These are phyloP conservation scores for Trematomus loennbergii DNA, from an alignment of 2,113 vertebrate genomes.

Conservation along the genomic window DNA sequence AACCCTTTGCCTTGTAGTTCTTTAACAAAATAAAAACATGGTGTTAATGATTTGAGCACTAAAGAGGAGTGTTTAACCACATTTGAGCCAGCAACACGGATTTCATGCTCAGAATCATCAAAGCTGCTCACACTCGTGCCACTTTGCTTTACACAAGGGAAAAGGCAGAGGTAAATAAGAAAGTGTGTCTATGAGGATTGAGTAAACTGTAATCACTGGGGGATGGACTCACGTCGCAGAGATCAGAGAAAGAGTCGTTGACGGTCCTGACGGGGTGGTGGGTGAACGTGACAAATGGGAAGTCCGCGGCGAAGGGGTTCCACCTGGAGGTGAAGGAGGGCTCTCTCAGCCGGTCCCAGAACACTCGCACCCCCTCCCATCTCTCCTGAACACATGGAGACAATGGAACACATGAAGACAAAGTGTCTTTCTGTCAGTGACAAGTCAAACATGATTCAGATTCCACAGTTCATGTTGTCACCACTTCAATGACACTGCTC, in stretches of 20 bases:
- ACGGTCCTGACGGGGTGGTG: conserved; percentile 81
- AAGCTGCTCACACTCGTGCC: too few relatives aligned
- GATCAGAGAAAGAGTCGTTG: conserved; percentile 68
- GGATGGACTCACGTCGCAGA: conserved; percentile 82
- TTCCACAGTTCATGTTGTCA: conserved; percentile 1
- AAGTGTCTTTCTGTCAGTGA: neutral
- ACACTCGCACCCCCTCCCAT: conserved; percentile 86
- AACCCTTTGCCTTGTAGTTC: too few relatives aligned
- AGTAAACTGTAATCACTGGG: too few relatives aligned
- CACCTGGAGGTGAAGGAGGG: conserved; percentile 83
- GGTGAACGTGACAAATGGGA: conserved; percentile 85
- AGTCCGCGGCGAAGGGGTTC: conserved; percentile 85
- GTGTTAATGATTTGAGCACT: too few relatives aligned
- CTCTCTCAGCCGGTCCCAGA: conserved; percentile 82
- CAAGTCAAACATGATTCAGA: neutral
- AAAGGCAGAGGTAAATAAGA: too few relatives aligned
- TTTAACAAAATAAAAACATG: too few relatives aligned
- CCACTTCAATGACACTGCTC: conserved; percentile 16
- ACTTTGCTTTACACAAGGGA: too few relatives aligned
- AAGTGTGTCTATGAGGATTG: too few relatives aligned
- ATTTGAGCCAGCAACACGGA: too few relatives aligned
- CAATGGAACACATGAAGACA: neutral
- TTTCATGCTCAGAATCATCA: too few relatives aligned
- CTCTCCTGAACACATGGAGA: conserved; percentile 78
- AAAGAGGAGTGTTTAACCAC: too few relatives aligned